These are phyloP conservation scores for Drosophila sucinea DNA, from an alignment of 1,140 invertebrate species.

Conservation along the genomic window DNA sequence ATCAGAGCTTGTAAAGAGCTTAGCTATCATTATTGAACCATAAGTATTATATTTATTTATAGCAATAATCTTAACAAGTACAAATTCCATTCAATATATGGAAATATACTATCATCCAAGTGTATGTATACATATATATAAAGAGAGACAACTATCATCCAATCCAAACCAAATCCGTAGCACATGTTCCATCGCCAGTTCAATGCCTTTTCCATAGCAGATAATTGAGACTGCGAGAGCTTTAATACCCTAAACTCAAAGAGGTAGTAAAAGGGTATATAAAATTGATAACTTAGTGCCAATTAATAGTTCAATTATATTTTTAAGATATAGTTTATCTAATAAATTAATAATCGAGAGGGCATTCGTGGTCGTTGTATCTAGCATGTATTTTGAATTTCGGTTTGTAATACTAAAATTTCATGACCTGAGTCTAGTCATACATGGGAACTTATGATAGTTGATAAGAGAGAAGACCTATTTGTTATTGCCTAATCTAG, in stretches of 20 bases:
- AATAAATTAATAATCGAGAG: background rate
- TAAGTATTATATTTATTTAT: conserved; percentile 24
- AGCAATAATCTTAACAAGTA: conserved; percentile 62
- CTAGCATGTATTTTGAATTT: conserved; percentile 33
- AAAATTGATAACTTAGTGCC: background rate
- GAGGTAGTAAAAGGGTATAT: background rate
- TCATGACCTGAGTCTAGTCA: conserved; percentile 60
- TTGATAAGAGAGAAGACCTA: conserved; percentile 34
- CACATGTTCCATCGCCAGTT: conserved; percentile 55
- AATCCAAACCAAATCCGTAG: conserved; percentile 4
- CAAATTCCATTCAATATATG: conserved; percentile 59
- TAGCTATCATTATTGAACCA: background rate
- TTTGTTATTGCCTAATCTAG: conserved; percentile 27
- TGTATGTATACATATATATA: background rate
- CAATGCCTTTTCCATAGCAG: conserved; percentile 53
- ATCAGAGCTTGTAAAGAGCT: background rate
- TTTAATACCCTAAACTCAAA: conserved; percentile 10
- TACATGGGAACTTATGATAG: conserved; percentile 54
- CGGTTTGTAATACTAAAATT: conserved; percentile 18
- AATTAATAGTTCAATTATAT: too few relatives aligned
- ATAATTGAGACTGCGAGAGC: conserved; percentile 42
- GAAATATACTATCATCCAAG: background rate
- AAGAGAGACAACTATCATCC: conserved; percentile 50
- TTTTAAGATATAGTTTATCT: too few relatives aligned
- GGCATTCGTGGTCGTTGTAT: conserved; percentile 14